phyloP scores from a whole-genome alignment of 2,113 vertebrate genomes.

The Gadus chalcogrammus region DNA sequence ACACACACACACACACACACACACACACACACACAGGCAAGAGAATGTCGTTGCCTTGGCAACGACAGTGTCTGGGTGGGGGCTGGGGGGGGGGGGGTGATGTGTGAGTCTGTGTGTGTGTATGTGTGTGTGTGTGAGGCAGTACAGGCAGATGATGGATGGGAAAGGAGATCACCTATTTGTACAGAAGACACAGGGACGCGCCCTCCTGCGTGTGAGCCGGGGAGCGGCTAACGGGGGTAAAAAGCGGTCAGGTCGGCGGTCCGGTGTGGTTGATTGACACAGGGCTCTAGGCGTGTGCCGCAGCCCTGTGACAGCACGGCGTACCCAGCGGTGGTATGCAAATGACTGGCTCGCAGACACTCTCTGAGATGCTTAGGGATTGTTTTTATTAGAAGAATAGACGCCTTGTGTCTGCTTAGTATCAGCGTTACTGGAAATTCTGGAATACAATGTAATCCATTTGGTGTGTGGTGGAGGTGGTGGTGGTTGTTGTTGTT shows the following conservation, averaged over 20 bases:
- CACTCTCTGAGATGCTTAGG: too few species aligned
- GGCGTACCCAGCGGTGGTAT: not conserved
- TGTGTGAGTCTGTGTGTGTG: conserved; percentile 23
- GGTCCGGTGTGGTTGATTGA: not conserved
- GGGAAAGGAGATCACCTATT: conserved; percentile 58
- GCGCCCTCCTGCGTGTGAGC: conserved; percentile 29
- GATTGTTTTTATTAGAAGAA: too few species aligned
- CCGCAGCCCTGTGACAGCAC: too few species aligned
- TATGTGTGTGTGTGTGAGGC: conserved; percentile 6
- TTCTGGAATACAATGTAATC: too few species aligned
- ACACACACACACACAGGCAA: not conserved
- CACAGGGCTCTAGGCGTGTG: not conserved
- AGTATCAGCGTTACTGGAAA: too few species aligned
- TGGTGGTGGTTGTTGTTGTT: too few species aligned
- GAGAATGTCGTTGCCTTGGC: conserved; percentile 23
- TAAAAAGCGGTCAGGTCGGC: not conserved
- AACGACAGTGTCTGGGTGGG: conserved; percentile 8
- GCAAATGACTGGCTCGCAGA: too few species aligned
- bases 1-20: not conserved
- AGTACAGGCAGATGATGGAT: conserved; percentile 57
- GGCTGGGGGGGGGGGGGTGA: not conserved
- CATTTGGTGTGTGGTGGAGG: too few species aligned
- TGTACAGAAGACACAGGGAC: conserved; percentile 54
- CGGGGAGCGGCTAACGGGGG: conserved; percentile 13
- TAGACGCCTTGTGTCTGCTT: too few species aligned